Evolutionary conservation across 2,797 vertebrate genomes (phyloP), one percentile per base, ranked within the genome.

Genomic region (Falco rusticolus): DNA sequence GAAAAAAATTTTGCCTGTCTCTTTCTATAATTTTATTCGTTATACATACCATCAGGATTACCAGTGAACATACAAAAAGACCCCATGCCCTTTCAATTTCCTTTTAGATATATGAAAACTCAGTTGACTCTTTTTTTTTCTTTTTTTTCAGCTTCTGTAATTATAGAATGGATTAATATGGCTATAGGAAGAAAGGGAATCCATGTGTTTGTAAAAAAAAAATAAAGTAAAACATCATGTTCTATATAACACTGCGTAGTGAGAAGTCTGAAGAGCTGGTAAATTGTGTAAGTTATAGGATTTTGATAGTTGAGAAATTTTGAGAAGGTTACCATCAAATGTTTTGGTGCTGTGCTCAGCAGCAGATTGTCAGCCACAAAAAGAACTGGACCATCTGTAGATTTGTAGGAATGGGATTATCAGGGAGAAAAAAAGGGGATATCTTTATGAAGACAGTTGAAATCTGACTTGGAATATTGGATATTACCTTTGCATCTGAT

Each of bases 1-100:
- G 65, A 47, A 57, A 72, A 69, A 4, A 5, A 1, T 48, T 10
- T 16, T 43, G 13, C 6, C 9, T 48, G 6, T 31, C 31, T 72
- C 10, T 25, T 74, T 72, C 72, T n/a, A 48, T 17, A 70, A 53
- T 77, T 92, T 66, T 34, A 51, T 4, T 80, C 11, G 2, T 54
- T 51, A 18, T 39, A 69, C 0, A 2, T 61, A 57, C 20, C 26
- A 51, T 53, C 13, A 57, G 7, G 13, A 64, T 69, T 61, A 48
- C 9, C 13, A 48, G 6, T 15, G 16, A 74, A 31, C 2, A 21
- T 13, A 57, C 3, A 21, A 37, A 64, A 88, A 45, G 0, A 41
- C 0, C 17, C 2, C 5, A 18, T 22, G n/a, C 0, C 54, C 60
- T 43, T 86, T 37, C 14, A 54, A 19, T 74, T 75, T 48, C 1